Evolutionary conservation across 2,888 invertebrate species (phyloP).

Genomic region (Stenotaenia linearis): DNA sequence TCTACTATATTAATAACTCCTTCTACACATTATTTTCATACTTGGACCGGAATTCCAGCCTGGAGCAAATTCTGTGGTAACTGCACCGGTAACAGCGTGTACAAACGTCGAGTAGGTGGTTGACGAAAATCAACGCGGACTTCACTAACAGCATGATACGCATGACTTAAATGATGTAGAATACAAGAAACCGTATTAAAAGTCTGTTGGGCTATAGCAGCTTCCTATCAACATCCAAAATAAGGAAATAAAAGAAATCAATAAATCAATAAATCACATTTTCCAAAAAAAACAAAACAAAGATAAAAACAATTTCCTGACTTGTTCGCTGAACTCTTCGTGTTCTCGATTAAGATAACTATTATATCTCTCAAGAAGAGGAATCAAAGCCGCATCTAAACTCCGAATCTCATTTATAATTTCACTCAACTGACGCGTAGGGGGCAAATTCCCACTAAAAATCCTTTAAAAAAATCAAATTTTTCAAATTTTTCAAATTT

Average conservation of each 20-base stretch:
- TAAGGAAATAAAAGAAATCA: too few species aligned
- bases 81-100: slow-evolving; percentile 61
- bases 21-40: slow-evolving; percentile 43
- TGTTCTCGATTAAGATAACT: background rate
- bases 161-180: slow-evolving; percentile 79
- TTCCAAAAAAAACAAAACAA: too few species aligned
- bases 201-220: slow-evolving; percentile 56
- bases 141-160: slow-evolving; percentile 83
- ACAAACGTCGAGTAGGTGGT: slow-evolving; percentile 62
- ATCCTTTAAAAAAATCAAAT: background rate
- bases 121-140: slow-evolving; percentile 66
- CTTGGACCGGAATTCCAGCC: slow-evolving; percentile 61
- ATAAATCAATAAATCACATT: background rate
- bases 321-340: background rate
- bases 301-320: background rate
- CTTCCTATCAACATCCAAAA: slow-evolving; percentile 27
- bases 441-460: background rate
- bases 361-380: background rate
- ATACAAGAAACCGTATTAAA: slow-evolving; percentile 71
- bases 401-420: background rate
- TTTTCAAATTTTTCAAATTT: too few species aligned
- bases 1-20: background rate
- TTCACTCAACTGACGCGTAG: background rate
- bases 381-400: background rate
- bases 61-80: slow-evolving; percentile 64